Conservation (phyloP, 2,113 vertebrate species). For the Etheostoma spectabile region DNA sequence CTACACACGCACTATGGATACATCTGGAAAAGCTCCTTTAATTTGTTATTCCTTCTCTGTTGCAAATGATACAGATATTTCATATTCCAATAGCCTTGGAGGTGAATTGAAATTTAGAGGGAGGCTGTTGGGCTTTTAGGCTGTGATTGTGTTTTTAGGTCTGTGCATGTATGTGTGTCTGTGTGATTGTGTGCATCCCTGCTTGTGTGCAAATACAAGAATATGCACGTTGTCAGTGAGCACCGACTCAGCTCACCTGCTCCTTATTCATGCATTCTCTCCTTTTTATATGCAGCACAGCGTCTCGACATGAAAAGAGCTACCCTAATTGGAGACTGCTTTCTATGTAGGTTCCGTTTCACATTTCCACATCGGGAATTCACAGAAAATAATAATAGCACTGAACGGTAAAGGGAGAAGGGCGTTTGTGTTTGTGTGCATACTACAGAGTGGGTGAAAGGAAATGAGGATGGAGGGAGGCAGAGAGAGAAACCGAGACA, state of each 20-base stretch:
- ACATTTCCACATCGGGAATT: constrained; percentile 58
- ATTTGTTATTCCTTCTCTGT: constrained; percentile 41
- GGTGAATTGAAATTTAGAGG: constrained; percentile 53
- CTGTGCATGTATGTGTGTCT: constrained; percentile 15
- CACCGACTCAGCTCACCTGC: constrained; percentile 27
- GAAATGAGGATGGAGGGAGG: constrained; percentile 30
- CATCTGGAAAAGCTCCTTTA: constrained; percentile 44
- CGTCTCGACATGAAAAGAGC: constrained; percentile 63
- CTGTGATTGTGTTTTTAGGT: constrained; percentile 14
- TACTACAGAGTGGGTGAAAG: not conserved
- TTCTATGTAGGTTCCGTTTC: constrained; percentile 74
- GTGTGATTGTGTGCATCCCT: constrained; percentile 9
- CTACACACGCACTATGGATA: constrained; percentile 20
- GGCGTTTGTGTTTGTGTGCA: constrained; percentile 21
- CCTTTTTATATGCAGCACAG: constrained; percentile 62
- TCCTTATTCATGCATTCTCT: constrained; percentile 64
- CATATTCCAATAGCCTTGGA: constrained; percentile 58
- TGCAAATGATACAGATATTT: constrained; percentile 56
- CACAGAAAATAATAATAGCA: constrained; percentile 59
- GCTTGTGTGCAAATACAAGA: constrained; percentile 27
- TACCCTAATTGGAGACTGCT: constrained; percentile 75
- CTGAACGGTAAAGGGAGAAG: constrained; percentile 30
- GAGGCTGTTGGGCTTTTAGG: constrained; percentile 28
- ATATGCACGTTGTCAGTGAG: constrained; percentile 38
- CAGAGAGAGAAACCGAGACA: constrained; percentile 34